Evolutionary conservation across 2,113 vertebrate genomes (phyloP).

Genomic region (Nanorana parkeri): DNA sequence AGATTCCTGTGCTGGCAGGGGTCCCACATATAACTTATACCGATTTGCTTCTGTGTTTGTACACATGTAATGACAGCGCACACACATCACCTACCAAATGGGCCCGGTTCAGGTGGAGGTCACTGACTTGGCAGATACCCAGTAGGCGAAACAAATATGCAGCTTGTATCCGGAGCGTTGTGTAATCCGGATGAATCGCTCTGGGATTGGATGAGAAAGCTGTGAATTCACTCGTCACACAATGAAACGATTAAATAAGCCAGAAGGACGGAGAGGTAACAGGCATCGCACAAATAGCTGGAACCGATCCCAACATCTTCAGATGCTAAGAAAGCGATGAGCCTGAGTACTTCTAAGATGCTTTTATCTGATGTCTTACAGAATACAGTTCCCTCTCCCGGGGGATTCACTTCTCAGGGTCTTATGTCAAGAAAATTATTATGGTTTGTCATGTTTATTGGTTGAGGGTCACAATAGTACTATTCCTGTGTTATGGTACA

Average conservation of each 20-base stretch:
- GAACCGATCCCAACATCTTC: neutral
- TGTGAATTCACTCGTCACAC: slow-evolving; percentile 16
- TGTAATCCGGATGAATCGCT: slow-evolving; percentile 16
- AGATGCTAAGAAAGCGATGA: neutral
- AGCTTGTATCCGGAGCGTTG: neutral
- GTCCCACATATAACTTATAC: slow-evolving; percentile 45
- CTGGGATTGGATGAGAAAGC: neutral
- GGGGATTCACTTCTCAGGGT: too few relatives aligned
- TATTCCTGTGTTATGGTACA: too few relatives aligned
- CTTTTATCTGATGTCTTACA: neutral
- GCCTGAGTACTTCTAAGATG: neutral
- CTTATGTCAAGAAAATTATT: too few relatives aligned
- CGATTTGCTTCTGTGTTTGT: slow-evolving; percentile 47
- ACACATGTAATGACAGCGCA: slow-evolving; percentile 52
- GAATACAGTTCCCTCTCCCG: too few relatives aligned
- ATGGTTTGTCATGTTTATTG: too few relatives aligned
- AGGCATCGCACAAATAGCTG: neutral
- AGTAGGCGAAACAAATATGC: neutral
- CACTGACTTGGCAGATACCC: slow-evolving; percentile 27
- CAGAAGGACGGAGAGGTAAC: neutral
- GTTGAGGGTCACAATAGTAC: too few relatives aligned
- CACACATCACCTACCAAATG: slow-evolving; percentile 46
- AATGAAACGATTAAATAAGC: neutral
- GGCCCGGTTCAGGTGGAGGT: slow-evolving; percentile 23
- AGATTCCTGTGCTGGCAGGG: slow-evolving; percentile 19